Percentiles rank a stretch among this genome's conserved stretches.
Conservation (phyloP, 2,797 vertebrate genomes). For the Eidolon dupreanum region DNA sequence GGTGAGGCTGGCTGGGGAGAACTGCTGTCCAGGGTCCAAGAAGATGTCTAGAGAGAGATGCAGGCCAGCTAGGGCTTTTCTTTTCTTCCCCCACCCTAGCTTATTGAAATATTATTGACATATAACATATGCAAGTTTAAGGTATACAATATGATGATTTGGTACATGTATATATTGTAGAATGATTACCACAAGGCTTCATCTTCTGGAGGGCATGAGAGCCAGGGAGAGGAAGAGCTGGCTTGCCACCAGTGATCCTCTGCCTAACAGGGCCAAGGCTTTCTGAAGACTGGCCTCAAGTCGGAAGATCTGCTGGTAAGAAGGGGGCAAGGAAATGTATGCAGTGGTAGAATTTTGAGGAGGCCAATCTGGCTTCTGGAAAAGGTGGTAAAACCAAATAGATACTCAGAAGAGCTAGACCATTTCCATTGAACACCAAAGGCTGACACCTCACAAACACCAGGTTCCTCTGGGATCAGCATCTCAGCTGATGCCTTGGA, state of each 20-base stretch:
- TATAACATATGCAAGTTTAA: not conserved
- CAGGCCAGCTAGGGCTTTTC: not conserved
- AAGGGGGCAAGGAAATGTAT: not conserved
- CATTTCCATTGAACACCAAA: not conserved
- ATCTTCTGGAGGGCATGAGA: not conserved
- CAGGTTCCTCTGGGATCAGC: not conserved
- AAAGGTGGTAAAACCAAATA: not conserved
- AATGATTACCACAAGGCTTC: not conserved
- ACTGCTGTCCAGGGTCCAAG: not conserved
- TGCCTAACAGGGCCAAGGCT: not conserved
- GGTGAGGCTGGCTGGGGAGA: not conserved
- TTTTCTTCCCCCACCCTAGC: not conserved
- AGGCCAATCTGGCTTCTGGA: not conserved
- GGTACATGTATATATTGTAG: not conserved
- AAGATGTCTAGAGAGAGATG: slow-evolving; percentile 27
- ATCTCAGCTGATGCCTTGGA: not conserved
- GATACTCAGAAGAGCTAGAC: not conserved
- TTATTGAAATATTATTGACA: not conserved
- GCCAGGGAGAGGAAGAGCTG: not conserved
- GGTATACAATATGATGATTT: not conserved
- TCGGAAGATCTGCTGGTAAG: not conserved
- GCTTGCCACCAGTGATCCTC: not conserved
- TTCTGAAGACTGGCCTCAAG: not conserved
- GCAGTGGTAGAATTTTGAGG: not conserved
- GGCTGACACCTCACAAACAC: not conserved